Base-by-base conservation (phyloP, 1,140 invertebrate genomes). In the Monochamus saltuarius region DNA sequence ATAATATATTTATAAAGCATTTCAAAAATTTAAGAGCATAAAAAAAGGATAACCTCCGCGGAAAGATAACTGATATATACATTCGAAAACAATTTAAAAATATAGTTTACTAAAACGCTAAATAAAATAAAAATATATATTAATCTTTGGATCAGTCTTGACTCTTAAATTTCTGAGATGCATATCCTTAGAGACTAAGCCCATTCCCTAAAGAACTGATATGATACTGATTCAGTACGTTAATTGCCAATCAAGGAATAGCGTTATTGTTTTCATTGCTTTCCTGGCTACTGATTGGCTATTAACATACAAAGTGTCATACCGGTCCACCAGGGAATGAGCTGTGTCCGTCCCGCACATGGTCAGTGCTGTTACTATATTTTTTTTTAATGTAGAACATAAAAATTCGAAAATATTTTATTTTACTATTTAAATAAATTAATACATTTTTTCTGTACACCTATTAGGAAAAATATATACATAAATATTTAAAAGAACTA, bases 361-460 rank as follows among this genome's bases (percentile, higher is more conserved):
- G 22, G 2, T 29, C 2, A 29, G 22, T 29, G 22, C 22, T 6
- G 22, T 29, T 29, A 29, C 22, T 6, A 29, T n/a, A n/a, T n/a
- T 29, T 29, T 29, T 29, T 29, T 29, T 29, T 29, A 3, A 29
- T 29, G 22, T 29, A 29, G 6, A 3, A 29, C 22, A 29, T 19
- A 47, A 22, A 13, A 13, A 37, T 49, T 49, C 49, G 22, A 14
- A 8, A 59, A 22, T 11, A 17, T 14, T n/a, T 11, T 39, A 40
- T n/a, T n/a, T n/a, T 38, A 50, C 17, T 29, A 40, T 38, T 7
- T 39, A 11, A 55, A 46, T 37, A 53, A 68, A 63, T 63, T 60
- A 63, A 56, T 65, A 61, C 61, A 59, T 67, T 65, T 62, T 37
- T 65, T 68, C 66, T 68, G 59, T 63, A 68, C 61, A 66, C 61